These are phyloP conservation scores for Brachyistius frenatus DNA, from an alignment of 2,113 vertebrate species.

Conservation along the genomic window DNA sequence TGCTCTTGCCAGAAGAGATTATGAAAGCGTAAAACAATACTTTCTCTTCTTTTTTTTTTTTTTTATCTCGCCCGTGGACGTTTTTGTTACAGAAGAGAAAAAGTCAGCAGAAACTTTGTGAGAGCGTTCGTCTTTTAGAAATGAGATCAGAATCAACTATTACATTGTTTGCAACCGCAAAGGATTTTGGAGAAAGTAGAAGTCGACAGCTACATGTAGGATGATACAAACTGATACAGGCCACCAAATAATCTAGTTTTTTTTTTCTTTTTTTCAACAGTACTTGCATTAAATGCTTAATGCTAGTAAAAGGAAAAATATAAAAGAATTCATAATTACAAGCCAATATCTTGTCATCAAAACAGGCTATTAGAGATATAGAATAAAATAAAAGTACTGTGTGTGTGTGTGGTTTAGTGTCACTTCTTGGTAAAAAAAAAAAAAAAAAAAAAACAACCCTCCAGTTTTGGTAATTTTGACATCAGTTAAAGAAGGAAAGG, in stretches of 20 bases:
- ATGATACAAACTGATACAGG: conserved; percentile 1
- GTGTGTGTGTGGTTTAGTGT: not conserved
- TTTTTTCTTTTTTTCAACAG: no score
- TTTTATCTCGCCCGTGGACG: conserved; percentile 21
- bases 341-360: not conserved
- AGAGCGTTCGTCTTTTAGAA: not conserved
- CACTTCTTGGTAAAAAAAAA: not conserved
- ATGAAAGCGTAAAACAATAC: conserved; percentile 75
- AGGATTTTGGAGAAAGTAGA: conserved; percentile 9
- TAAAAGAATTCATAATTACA: no score
- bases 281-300: no score
- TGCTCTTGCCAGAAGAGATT: conserved; percentile 62
- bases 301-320: no score
- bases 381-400: no score
- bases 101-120: conserved; percentile 28
- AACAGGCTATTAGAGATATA: no score
- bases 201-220: conserved; percentile 4
- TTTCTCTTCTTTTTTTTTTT: conserved; percentile 54
- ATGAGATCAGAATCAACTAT: conserved; percentile 4
- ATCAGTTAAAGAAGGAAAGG: not conserved
- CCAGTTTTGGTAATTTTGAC: not conserved
- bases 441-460: not conserved
- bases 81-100: conserved; percentile 35
- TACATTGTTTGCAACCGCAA: conserved; percentile 32
- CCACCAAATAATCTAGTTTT: not conserved